Evolutionary conservation across 1,140 invertebrate genomes (phyloP).

Genomic region (Cataglyphis hispanica): DNA sequence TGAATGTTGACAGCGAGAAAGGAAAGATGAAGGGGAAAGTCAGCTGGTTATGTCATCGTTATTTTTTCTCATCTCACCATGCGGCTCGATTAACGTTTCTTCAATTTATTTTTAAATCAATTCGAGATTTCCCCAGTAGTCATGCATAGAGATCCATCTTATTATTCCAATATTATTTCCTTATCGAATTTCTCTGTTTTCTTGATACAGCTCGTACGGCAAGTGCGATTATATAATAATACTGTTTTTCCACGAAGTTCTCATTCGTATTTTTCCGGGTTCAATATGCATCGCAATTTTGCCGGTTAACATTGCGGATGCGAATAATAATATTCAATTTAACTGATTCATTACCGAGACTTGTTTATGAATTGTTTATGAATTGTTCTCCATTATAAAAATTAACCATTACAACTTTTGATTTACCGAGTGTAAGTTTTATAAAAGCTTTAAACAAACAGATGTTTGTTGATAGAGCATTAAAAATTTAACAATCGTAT

Average conservation of each 20-base stretch:
- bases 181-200: constrained; percentile 18
- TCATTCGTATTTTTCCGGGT: constrained; percentile 33
- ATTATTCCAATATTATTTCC: constrained; percentile 69
- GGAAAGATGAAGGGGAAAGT: not conserved
- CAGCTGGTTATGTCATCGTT: not conserved
- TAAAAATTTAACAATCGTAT: not conserved
- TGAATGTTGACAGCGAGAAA: not conserved
- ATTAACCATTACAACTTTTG: constrained; percentile 28
- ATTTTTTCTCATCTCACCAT: not conserved
- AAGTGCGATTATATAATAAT: not conserved
- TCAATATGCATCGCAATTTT: not conserved
- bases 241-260: not conserved
- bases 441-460: constrained; percentile 13
- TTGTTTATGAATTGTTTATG: constrained; percentile 32
- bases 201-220: not conserved
- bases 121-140: constrained; percentile 34
- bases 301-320: not conserved
- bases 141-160: constrained; percentile 45
- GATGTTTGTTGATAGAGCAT: constrained; percentile 9
- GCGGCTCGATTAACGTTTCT: not conserved
- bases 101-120: constrained; percentile 73
- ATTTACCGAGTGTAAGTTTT: not conserved
- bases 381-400: not conserved
- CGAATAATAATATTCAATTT: constrained; percentile 29
- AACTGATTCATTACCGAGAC: not conserved